A percentile compares a stretch with the other conserved stretches of the same genome.
phyloP scores from a whole-genome alignment of 2,797 vertebrate genomes.

The Anguilla megastoma region DNA sequence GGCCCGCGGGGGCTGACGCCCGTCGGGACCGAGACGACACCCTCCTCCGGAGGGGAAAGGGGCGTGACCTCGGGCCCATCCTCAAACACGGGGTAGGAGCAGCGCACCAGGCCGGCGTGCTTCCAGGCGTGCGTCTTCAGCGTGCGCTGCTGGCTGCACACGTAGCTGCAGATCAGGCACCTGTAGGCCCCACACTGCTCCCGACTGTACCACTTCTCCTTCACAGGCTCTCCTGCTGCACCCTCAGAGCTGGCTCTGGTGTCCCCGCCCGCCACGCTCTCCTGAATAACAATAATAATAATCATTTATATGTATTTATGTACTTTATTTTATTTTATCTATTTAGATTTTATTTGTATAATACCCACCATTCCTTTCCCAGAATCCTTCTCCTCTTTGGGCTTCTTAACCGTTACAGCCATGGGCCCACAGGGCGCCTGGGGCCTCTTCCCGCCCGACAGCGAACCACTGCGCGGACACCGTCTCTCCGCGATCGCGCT shows the following conservation, averaged over 20 bases:
- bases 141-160: slow-evolving; percentile 94
- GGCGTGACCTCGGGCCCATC: slow-evolving; percentile 74
- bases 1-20: slow-evolving; percentile 49
- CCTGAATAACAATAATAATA: not conserved
- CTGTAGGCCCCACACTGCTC: slow-evolving; percentile 92
- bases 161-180: slow-evolving; percentile 94
- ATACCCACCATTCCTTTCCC: slow-evolving; percentile 12
- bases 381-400: slow-evolving; percentile 50
- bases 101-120: slow-evolving; percentile 91
- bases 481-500: slow-evolving; percentile 91
- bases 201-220: slow-evolving; percentile 91
- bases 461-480: slow-evolving; percentile 77
- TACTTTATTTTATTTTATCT: too few relatives aligned
- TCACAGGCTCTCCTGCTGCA: slow-evolving; percentile 51
- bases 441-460: slow-evolving; percentile 82
- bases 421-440: slow-evolving; percentile 53
- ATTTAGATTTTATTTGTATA: too few relatives aligned
- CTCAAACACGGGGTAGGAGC: slow-evolving; percentile 95
- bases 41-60: slow-evolving; percentile 36
- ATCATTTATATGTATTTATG: too few relatives aligned
- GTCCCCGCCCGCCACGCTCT: not conserved
- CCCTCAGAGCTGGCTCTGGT: slow-evolving; percentile 25
- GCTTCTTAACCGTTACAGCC: slow-evolving; percentile 66
- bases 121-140: slow-evolving; percentile 98
- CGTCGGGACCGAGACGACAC: slow-evolving; percentile 69